phyloP scores from a whole-genome alignment of 2,797 vertebrate genomes.

The Propithecus perrieri region DNA sequence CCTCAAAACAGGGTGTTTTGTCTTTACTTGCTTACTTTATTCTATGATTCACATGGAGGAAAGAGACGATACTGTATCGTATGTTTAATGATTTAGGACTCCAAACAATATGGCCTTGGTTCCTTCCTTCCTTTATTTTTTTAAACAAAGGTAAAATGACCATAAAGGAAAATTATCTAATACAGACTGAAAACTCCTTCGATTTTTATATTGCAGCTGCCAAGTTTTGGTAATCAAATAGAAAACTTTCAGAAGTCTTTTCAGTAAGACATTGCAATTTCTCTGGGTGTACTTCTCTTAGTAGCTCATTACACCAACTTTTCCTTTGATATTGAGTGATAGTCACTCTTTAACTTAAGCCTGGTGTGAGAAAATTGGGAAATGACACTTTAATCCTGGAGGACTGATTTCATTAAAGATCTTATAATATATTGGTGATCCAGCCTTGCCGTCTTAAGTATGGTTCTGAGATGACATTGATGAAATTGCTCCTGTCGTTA shows the following conservation, averaged over 20 bases:
- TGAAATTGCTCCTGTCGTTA: conserved; percentile 30
- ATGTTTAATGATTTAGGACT: background rate
- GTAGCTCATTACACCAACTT: background rate
- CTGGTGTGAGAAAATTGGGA: conserved; percentile 53
- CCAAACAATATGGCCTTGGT: background rate
- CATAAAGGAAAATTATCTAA: background rate
- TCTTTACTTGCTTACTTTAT: background rate
- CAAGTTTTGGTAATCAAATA: background rate
- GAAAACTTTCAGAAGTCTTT: background rate
- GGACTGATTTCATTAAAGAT: conserved; percentile 56
- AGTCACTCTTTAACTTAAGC: conserved; percentile 22
- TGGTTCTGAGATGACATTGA: conserved; percentile 37
- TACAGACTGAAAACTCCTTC: background rate
- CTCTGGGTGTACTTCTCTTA: background rate
- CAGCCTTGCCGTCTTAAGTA: background rate
- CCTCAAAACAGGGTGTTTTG: background rate
- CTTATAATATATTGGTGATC: conserved; percentile 12
- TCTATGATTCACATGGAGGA: background rate
- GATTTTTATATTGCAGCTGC: background rate
- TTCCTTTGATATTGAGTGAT: background rate
- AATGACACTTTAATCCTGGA: conserved; percentile 49
- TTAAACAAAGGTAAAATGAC: background rate
- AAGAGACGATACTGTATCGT: background rate
- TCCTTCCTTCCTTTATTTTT: background rate
- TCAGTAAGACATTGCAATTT: background rate